Conservation (phyloP, 2,888 invertebrate genomes). For the Barypeithes pellucidus region DNA sequence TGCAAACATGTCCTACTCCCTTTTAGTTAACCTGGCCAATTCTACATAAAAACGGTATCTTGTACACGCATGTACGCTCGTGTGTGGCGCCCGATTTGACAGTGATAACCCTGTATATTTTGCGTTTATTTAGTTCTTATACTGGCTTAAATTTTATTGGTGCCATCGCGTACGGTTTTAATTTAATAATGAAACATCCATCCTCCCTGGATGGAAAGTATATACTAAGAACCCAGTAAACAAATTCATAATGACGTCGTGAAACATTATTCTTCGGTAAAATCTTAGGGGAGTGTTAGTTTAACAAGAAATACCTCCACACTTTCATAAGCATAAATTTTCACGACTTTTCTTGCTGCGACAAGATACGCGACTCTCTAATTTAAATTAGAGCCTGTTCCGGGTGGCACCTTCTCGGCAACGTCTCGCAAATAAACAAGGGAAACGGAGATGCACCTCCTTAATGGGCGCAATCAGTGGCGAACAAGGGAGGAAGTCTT, state of each 20-base stretch:
- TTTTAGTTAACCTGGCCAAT: no score
- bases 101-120: no score
- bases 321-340: constrained; percentile 49
- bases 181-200: not conserved
- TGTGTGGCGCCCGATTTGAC: no score
- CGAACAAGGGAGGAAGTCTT: constrained; percentile 45
- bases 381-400: constrained; percentile 45
- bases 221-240: constrained; percentile 1
- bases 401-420: constrained; percentile 39
- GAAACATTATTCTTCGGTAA: constrained; percentile 7
- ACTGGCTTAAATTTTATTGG: no score
- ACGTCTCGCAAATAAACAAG: constrained; percentile 53
- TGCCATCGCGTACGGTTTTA: no score
- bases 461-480: constrained; percentile 56
- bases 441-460: constrained; percentile 54
- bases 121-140: no score
- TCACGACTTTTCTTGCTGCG: constrained; percentile 44
- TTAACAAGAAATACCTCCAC: constrained; percentile 44
- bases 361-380: constrained; percentile 41
- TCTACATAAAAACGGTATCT: no score
- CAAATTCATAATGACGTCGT: not conserved
- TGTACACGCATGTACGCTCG: no score
- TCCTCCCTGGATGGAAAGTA: constrained; percentile 4
- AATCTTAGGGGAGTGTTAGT: constrained; percentile 21
- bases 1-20: no score